These are phyloP conservation scores for Scalopus aquaticus DNA, from an alignment of 2,113 vertebrate species.

Conservation along the genomic window DNA sequence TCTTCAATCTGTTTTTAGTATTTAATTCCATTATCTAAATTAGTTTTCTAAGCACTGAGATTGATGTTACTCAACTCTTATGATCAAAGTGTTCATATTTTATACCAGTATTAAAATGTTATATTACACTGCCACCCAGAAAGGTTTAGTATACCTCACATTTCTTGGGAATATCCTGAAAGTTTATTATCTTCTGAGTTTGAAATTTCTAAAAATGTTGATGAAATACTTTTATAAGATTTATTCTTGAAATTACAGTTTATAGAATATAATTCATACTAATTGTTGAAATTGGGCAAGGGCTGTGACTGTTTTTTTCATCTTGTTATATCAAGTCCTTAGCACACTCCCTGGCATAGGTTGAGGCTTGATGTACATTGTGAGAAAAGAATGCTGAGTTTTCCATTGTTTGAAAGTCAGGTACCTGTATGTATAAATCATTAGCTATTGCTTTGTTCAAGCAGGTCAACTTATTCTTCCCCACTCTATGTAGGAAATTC, in stretches of 20 bases:
- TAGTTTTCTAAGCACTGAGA: constrained; percentile 29
- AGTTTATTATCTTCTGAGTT: neutral
- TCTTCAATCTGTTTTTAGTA: constrained; percentile 33
- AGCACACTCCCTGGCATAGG: neutral
- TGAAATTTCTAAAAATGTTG: constrained; percentile 28
- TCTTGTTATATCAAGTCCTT: neutral
- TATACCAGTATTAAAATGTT: neutral
- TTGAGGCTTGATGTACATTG: neutral
- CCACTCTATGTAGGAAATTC: neutral
- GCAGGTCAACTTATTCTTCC: neutral
- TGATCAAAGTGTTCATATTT: constrained; percentile 44
- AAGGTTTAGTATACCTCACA: neutral
- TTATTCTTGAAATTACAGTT: neutral
- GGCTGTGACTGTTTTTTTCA: neutral
- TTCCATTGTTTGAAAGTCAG: neutral
- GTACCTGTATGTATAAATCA: neutral
- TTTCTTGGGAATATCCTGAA: constrained; percentile 2
- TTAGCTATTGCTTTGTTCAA: neutral
- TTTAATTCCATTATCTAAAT: constrained; percentile 29
- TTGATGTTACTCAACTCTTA: neutral
- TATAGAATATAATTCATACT: neutral
- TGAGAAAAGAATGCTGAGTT: neutral
- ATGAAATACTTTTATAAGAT: neutral
- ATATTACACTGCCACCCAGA: neutral
- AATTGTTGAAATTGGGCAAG: neutral